Conservation (phyloP, 1,140 invertebrate species). For the Phocides pigmalion region DNA sequence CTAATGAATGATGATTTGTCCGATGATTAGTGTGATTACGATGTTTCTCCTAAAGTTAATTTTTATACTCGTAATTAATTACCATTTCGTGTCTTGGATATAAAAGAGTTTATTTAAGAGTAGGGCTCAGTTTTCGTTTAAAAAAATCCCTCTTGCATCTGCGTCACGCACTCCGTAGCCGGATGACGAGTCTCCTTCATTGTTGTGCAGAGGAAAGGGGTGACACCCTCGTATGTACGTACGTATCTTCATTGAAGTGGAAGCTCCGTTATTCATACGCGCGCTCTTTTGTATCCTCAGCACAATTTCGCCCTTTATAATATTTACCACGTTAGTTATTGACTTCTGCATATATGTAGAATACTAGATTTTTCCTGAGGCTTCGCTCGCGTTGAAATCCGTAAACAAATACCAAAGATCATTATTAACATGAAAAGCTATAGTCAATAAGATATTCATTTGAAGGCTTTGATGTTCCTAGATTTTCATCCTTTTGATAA, state of each 20-base stretch:
- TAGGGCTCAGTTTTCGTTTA: conserved; percentile 29
- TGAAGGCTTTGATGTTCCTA: too few relatives aligned
- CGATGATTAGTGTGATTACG: too few relatives aligned
- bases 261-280: conserved; percentile 55
- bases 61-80: background rate
- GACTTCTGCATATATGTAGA: too few relatives aligned
- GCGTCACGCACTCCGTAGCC: conserved; percentile 49
- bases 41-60: too few relatives aligned
- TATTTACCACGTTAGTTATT: background rate
- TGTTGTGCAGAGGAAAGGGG: conserved; percentile 66
- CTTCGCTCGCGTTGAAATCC: too few relatives aligned
- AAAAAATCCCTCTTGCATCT: conserved; percentile 41
- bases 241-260: conserved; percentile 70
- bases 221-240: conserved; percentile 67
- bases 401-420: too few relatives aligned
- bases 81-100: background rate
- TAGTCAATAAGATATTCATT: too few relatives aligned
- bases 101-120: conserved; percentile 13
- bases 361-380: too few relatives aligned
- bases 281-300: conserved; percentile 7
- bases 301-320: background rate
- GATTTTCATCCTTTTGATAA: too few relatives aligned
- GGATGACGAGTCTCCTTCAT: conserved; percentile 59
- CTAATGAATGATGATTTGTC: too few relatives aligned
- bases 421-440: too few relatives aligned